These are phyloP conservation scores for Xestia c-nigrum DNA, from an alignment of 2,888 invertebrate species.

Conservation along the genomic window DNA sequence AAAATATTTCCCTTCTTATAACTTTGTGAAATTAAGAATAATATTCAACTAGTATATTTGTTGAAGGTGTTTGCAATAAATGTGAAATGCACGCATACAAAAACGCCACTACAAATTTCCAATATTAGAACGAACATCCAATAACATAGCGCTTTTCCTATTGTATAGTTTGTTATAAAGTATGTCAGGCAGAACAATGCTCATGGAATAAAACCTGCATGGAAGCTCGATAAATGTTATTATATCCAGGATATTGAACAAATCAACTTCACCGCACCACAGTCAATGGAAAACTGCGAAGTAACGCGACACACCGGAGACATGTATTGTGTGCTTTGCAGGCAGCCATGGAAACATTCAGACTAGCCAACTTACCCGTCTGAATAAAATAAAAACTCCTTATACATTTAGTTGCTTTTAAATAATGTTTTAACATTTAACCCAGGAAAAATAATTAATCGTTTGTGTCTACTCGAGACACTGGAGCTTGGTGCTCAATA, in stretches of 20 bases:
- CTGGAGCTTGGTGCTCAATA: too few relatives aligned
- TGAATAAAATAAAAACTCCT: constrained; percentile 7
- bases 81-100: background rate
- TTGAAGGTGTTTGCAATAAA: constrained; percentile 12
- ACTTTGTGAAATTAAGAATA: constrained; percentile 7
- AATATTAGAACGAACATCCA: background rate
- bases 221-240: constrained; percentile 14
- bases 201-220: constrained; percentile 16
- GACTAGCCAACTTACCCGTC: background rate
- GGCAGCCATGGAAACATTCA: background rate
- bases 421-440: background rate
- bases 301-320: constrained; percentile 7
- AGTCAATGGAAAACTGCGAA: constrained; percentile 4
- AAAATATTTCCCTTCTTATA: background rate
- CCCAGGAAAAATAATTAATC: background rate
- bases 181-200: constrained; percentile 10
- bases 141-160: background rate
- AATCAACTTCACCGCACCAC: constrained; percentile 13
- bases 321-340: background rate
- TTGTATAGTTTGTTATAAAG: constrained; percentile 8
- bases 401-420: background rate
- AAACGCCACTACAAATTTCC: constrained; percentile 16
- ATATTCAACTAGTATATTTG: background rate
- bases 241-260: constrained; percentile 41
- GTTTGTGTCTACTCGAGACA: too few relatives aligned